These are phyloP conservation scores for Deilephila elpenor DNA, from an alignment of 2,888 invertebrate species.

Conservation along the genomic window DNA sequence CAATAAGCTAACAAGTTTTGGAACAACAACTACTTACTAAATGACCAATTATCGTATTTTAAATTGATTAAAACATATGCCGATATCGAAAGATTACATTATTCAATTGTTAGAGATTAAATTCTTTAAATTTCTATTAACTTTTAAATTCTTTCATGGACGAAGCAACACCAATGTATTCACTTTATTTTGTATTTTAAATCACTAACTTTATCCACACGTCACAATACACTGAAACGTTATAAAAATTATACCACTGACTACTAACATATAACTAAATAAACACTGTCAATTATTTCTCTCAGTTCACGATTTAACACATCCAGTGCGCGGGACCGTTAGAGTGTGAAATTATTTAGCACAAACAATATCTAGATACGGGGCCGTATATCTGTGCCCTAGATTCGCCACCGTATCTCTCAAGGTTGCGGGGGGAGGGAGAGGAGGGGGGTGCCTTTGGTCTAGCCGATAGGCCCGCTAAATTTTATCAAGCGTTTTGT, in stretches of 20 bases:
- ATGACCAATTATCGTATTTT: too few relatives aligned
- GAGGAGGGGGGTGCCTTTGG: conserved; percentile 38
- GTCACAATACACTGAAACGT: too few relatives aligned
- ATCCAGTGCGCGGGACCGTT: not conserved
- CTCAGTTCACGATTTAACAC: not conserved
- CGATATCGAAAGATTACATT: too few relatives aligned
- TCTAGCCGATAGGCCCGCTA: conserved; percentile 35
- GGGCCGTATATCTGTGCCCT: conserved; percentile 58
- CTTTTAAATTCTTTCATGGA: too few relatives aligned
- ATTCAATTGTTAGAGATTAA: too few relatives aligned
- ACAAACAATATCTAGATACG: conserved; percentile 37
- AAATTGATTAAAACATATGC: too few relatives aligned
- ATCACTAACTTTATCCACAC: not conserved
- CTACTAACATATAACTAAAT: not conserved
- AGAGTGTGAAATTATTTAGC: conserved; percentile 31
- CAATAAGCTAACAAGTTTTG: too few relatives aligned
- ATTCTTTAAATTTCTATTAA: too few relatives aligned
- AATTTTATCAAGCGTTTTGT: not conserved
- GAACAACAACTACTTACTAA: too few relatives aligned
- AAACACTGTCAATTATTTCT: not conserved
- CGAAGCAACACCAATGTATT: too few relatives aligned
- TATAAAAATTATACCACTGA: not conserved
- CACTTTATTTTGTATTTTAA: not conserved
- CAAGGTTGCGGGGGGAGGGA: conserved; percentile 53
- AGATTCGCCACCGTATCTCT: conserved; percentile 61